Evolutionary conservation across 1,140 invertebrate genomes (phyloP).

Genomic region (Campodea augens): DNA sequence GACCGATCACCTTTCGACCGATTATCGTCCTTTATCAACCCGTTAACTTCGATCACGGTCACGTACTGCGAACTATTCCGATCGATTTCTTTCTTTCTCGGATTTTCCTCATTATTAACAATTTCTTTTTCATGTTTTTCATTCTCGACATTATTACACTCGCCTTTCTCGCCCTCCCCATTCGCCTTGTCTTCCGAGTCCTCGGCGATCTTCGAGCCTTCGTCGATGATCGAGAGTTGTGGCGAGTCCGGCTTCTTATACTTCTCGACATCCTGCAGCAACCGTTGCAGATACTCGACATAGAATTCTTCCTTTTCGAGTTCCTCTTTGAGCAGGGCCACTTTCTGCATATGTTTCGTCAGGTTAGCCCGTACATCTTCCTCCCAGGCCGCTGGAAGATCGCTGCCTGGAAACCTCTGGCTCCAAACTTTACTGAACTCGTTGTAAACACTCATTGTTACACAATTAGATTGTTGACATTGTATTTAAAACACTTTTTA

Average conservation of each 20-base stretch:
- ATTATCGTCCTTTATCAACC: conserved; percentile 15
- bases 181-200: conserved; percentile 5
- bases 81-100: background rate
- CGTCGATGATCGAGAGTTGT: conserved; percentile 13
- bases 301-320: conserved; percentile 76
- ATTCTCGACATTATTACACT: conserved; percentile 17
- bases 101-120: background rate
- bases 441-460: conserved; percentile 76
- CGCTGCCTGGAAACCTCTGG: conserved; percentile 69
- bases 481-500: no score
- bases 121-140: conserved; percentile 18
- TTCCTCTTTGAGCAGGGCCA: conserved; percentile 55
- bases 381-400: conserved; percentile 71
- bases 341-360: conserved; percentile 59
- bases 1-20: conserved; percentile 1
- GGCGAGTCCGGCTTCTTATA: conserved; percentile 28
- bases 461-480: no score
- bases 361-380: conserved; percentile 74
- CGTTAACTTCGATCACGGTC: conserved; percentile 71
- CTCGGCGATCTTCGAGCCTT: conserved; percentile 6
- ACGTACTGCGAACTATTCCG: conserved; percentile 44
- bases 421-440: conserved; percentile 75
- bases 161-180: conserved; percentile 14
- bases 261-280: conserved; percentile 60
- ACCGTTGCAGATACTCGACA: conserved; percentile 64